A percentile compares a stretch with the other conserved stretches of the same genome.
Conservation (phyloP, 2,113 vertebrate genomes). For the Heloderma charlesbogerti region DNA sequence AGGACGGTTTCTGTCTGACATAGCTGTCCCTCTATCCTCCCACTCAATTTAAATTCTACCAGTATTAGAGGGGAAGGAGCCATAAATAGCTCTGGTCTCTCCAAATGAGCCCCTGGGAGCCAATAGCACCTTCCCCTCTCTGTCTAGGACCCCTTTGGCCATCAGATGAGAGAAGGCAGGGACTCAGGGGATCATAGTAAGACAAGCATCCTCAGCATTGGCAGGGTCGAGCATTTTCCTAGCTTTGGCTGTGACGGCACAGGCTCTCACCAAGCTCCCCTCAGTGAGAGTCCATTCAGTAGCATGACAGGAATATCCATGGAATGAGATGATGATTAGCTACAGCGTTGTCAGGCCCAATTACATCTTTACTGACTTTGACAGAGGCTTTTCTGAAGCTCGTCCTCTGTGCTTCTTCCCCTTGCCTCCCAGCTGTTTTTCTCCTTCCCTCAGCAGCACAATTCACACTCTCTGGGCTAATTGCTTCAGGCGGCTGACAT, state of each 20-base stretch:
- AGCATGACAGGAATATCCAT: conserved; percentile 29
- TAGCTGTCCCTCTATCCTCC: neutral
- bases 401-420: neutral
- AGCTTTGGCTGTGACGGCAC: neutral
- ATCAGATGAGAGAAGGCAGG: neutral
- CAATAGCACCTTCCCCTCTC: neutral
- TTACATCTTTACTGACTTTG: conserved; percentile 33
- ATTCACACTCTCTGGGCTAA: neutral
- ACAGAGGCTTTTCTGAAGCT: neutral
- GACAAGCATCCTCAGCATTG: neutral
- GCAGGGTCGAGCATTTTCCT: neutral
- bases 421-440: neutral
- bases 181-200: neutral
- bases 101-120: neutral
- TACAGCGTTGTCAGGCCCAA: conserved; percentile 34
- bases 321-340: conserved; percentile 45
- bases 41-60: neutral
- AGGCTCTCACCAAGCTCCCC: neutral
- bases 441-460: neutral
- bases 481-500: conserved; percentile 22
- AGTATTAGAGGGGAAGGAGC: neutral
- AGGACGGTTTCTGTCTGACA: too few relatives aligned
- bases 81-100: neutral
- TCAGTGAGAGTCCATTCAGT: neutral
- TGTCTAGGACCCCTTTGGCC: neutral